Conservation (phyloP, 2,888 invertebrate genomes). For the Aporophyla nigra region DNA sequence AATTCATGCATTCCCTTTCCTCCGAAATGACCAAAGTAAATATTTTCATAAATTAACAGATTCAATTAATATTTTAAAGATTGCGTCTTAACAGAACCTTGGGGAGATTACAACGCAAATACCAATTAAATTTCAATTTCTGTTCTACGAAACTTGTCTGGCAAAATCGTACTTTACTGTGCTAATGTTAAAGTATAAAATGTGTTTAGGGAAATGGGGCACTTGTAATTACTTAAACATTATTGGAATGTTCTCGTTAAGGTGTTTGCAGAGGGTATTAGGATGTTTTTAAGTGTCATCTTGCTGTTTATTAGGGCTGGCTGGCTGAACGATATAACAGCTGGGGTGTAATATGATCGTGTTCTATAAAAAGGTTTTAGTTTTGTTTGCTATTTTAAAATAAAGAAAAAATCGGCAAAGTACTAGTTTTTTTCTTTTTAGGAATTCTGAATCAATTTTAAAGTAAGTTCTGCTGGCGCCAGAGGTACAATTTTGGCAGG, state of each 20-base stretch:
- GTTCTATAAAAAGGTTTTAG: neutral
- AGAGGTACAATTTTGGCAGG: neutral
- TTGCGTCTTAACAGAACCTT: conserved; percentile 43
- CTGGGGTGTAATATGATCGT: neutral
- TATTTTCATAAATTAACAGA: conserved; percentile 53
- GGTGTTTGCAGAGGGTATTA: conserved; percentile 50
- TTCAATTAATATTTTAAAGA: conserved; percentile 64
- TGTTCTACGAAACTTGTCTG: conserved; percentile 23
- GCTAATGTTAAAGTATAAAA: conserved; percentile 41
- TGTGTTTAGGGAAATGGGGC: conserved; percentile 23
- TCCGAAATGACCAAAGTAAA: conserved; percentile 40
- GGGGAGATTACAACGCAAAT: conserved; percentile 62
- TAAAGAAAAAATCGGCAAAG: neutral
- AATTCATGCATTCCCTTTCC: conserved; percentile 14
- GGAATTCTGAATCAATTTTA: too few species aligned
- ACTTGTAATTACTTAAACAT: conserved; percentile 61
- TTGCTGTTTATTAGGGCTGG: conserved; percentile 4
- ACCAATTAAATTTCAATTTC: conserved; percentile 65
- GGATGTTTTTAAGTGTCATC: conserved; percentile 48
- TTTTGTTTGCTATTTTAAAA: neutral
- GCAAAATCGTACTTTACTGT: conserved; percentile 42
- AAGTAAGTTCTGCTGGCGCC: too few species aligned
- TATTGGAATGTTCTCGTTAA: conserved; percentile 55
- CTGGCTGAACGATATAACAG: neutral
- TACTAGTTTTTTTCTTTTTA: too few species aligned